Percentiles rank a stretch among this genome's conserved stretches.
Evolutionary conservation across 2,888 invertebrate genomes (phyloP).

Genomic region (Rhamphomyia laevipes): DNA sequence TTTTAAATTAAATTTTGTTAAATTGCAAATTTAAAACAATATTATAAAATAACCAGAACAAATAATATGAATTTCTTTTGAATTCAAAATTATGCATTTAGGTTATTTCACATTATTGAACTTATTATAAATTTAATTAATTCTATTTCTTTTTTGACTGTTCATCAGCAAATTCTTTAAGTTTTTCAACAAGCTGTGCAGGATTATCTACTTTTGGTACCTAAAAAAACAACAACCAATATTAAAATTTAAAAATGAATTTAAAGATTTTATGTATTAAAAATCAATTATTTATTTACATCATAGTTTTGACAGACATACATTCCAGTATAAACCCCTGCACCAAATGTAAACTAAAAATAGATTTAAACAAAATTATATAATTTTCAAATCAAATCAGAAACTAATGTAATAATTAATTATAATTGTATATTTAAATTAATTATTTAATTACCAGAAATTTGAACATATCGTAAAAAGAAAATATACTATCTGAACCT

Average conservation of each 20-base stretch:
- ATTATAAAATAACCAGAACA: no score
- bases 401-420: not conserved
- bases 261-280: not conserved
- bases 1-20: no score
- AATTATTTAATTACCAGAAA: conserved; percentile 26
- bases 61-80: no score
- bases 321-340: conserved; percentile 60
- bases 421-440: no score
- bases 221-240: conserved; percentile 37
- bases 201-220: conserved; percentile 72
- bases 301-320: conserved; percentile 64
- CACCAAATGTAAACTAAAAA: conserved; percentile 49
- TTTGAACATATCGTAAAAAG: conserved; percentile 29
- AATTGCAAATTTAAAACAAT: no score
- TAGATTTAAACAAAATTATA: conserved; percentile 13
- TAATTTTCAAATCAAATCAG: not conserved
- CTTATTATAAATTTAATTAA: no score
- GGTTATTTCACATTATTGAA: no score
- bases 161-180: conserved; percentile 50
- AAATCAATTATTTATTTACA: conserved; percentile 32
- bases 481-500: not conserved
- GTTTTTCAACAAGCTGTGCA: conserved; percentile 48
- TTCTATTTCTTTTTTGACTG: conserved; percentile 20
- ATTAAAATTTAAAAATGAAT: conserved; percentile 13
- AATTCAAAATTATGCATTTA: no score